These are phyloP conservation scores for Platyscapa corneri DNA, from an alignment of 1,140 invertebrate species.

Conservation along the genomic window DNA sequence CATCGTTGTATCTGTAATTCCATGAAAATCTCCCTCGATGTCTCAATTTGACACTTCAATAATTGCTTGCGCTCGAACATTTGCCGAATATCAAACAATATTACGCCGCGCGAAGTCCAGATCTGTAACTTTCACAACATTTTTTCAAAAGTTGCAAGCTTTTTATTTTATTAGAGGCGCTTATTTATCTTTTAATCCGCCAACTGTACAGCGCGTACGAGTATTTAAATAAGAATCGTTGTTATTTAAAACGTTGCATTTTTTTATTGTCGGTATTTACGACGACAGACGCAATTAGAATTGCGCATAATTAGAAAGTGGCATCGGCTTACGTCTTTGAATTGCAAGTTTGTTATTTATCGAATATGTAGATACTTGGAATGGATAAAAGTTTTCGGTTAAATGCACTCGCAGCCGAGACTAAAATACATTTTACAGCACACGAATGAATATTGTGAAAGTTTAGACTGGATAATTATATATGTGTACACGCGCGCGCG, in stretches of 20 bases:
- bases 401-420: not conserved
- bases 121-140: not conserved
- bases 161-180: too few species aligned
- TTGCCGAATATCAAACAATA: not conserved
- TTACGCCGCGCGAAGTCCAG: not conserved
- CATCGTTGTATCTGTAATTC: too few species aligned
- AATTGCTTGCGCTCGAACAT: not conserved
- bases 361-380: not conserved
- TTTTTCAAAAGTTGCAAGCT: not conserved
- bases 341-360: not conserved
- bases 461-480: not conserved
- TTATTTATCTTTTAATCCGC: too few species aligned
- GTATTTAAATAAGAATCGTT: too few species aligned
- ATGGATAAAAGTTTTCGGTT: not conserved
- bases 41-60: not conserved
- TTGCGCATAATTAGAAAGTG: too few species aligned
- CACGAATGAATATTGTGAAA: not conserved
- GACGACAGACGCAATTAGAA: too few species aligned
- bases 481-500: not conserved
- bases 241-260: too few species aligned
- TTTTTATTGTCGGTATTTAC: too few species aligned
- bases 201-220: too few species aligned
- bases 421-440: not conserved
- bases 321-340: too few species aligned
- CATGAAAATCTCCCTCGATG: too few species aligned